Conservation (phyloP, 2,797 vertebrate genomes). For the Pterois miles region DNA sequence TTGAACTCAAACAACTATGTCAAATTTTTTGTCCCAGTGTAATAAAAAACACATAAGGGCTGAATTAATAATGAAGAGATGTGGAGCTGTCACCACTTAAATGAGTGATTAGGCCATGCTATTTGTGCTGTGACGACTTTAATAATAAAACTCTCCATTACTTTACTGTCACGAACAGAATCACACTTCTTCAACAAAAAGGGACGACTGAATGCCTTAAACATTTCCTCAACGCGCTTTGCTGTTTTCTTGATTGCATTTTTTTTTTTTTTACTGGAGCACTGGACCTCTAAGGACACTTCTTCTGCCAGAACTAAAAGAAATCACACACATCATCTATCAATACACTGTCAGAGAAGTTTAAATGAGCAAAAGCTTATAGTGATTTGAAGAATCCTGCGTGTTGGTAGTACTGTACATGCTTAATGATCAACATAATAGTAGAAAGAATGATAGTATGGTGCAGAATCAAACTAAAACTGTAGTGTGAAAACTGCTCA, state of each 20-base stretch:
- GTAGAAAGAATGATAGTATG: constrained; percentile 14
- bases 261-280: not conserved
- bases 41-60: constrained; percentile 57
- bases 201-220: constrained; percentile 16
- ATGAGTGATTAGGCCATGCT: constrained; percentile 37
- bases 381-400: constrained; percentile 37
- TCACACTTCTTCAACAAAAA: constrained; percentile 25
- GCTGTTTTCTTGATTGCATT: not conserved
- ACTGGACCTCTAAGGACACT: not conserved
- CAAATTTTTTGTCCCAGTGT: constrained; percentile 61
- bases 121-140: constrained; percentile 31
- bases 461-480: constrained; percentile 19
- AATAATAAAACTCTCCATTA: constrained; percentile 31
- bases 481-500: constrained; percentile 12
- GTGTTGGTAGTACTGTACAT: constrained; percentile 21
- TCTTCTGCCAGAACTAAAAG: constrained; percentile 17
- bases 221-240: constrained; percentile 13
- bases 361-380: constrained; percentile 38
- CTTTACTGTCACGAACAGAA: constrained; percentile 36
- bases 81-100: constrained; percentile 47
- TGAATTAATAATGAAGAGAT: constrained; percentile 40
- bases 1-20: constrained; percentile 61
- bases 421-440: constrained; percentile 28
- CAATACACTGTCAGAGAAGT: constrained; percentile 20
- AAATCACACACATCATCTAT: constrained; percentile 16